These are phyloP conservation scores for Tupaia tana DNA, from an alignment of 2,113 vertebrate genomes.

Conservation along the genomic window DNA sequence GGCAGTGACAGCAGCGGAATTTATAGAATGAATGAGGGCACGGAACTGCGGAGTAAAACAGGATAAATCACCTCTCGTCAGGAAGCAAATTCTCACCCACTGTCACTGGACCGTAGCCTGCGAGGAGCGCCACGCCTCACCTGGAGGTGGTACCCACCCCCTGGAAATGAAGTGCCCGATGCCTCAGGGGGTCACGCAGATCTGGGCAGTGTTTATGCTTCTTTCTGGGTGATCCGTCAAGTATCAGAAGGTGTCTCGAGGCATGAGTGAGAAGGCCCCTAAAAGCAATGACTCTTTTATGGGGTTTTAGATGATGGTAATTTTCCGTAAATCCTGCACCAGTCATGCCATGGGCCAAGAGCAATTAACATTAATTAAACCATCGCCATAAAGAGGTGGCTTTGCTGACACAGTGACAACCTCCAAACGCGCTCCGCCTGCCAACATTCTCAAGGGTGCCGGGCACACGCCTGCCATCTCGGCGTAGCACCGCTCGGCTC, in stretches of 20 bases:
- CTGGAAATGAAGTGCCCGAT: slow-evolving; percentile 52
- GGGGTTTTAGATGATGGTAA: slow-evolving; percentile 66
- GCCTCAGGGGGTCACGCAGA: slow-evolving; percentile 70
- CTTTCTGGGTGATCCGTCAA: slow-evolving; percentile 23
- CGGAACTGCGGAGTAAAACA: slow-evolving; percentile 51
- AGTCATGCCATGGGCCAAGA: slow-evolving; percentile 74
- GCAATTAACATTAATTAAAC: slow-evolving; percentile 85
- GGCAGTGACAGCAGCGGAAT: slow-evolving; percentile 65
- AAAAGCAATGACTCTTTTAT: slow-evolving; percentile 73
- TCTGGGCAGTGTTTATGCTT: slow-evolving; percentile 53
- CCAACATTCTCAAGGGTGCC: slow-evolving; percentile 43
- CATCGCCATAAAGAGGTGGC: slow-evolving; percentile 62
- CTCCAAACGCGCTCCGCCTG: slow-evolving; percentile 76
- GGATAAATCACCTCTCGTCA: slow-evolving; percentile 72
- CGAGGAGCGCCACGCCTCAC: slow-evolving; percentile 16
- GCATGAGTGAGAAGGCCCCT: slow-evolving; percentile 69
- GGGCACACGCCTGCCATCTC: neutral
- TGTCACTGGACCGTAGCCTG: neutral
- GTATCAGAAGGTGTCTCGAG: slow-evolving; percentile 61
- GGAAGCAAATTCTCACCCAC: slow-evolving; percentile 70
- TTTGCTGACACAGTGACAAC: slow-evolving; percentile 75
- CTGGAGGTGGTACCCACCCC: neutral
- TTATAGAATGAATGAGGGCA: slow-evolving; percentile 54
- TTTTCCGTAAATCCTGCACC: slow-evolving; percentile 78
- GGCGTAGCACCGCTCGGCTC: slow-evolving; percentile 11